A percentile compares a stretch with the other conserved stretches of the same genome.
Evolutionary conservation across 2,888 invertebrate species (phyloP).

Genomic region (Chloroclystis v-ata): DNA sequence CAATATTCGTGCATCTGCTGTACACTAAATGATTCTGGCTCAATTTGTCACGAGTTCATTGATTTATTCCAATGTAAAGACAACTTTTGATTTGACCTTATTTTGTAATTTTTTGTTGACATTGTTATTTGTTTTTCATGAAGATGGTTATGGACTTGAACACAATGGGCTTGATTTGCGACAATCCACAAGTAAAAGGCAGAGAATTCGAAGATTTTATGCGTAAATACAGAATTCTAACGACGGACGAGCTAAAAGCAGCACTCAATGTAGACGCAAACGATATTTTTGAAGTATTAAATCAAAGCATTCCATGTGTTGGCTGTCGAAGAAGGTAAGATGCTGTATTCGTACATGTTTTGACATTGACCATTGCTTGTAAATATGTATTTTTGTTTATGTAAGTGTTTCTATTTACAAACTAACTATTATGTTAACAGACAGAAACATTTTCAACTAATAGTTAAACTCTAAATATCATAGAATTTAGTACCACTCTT

Average conservation of each 20-base stretch:
- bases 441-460: too few species aligned
- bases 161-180: slow-evolving; percentile 89
- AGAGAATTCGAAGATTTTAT: slow-evolving; percentile 92
- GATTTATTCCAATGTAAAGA: slow-evolving; percentile 51
- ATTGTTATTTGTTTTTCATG: slow-evolving; percentile 46
- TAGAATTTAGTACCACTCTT: too few species aligned
- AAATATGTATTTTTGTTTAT: too few species aligned
- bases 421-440: too few species aligned
- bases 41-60: slow-evolving; percentile 36
- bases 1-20: background rate
- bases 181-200: slow-evolving; percentile 87
- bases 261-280: slow-evolving; percentile 90
- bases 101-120: slow-evolving; percentile 54
- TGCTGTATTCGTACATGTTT: background rate
- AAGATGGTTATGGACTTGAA: slow-evolving; percentile 97
- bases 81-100: slow-evolving; percentile 70
- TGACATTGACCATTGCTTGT: too few species aligned
- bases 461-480: too few species aligned
- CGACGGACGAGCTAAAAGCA: slow-evolving; percentile 85
- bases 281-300: slow-evolving; percentile 89
- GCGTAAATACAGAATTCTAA: slow-evolving; percentile 87
- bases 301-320: slow-evolving; percentile 95
- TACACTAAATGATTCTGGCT: slow-evolving; percentile 5
- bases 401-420: too few species aligned
- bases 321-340: slow-evolving; percentile 90